Percentiles rank a stretch among this genome's conserved stretches.
phyloP scores from a whole-genome alignment of 2,888 invertebrate genomes.

The Coelopa pilipes region DNA sequence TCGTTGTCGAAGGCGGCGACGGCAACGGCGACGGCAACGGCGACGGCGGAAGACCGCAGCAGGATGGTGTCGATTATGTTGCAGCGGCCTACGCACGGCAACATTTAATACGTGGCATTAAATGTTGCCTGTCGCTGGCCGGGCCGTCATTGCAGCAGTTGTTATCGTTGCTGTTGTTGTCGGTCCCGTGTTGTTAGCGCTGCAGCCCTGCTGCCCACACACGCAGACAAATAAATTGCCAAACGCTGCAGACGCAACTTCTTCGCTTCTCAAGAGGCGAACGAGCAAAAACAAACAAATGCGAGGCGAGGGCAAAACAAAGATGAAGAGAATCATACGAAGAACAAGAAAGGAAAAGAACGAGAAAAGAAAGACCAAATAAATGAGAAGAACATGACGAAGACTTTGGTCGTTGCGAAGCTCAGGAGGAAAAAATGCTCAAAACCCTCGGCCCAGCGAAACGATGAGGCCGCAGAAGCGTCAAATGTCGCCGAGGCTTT shows the following conservation, averaged over 20 bases:
- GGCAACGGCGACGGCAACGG: background rate
- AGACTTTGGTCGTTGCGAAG: too few species aligned
- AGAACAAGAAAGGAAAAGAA: background rate
- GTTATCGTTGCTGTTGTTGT: background rate
- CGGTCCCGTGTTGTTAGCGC: too few species aligned
- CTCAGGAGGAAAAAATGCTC: too few species aligned
- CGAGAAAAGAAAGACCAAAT: background rate
- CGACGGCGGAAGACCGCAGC: slow-evolving; percentile 12
- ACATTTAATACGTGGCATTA: slow-evolving; percentile 17
- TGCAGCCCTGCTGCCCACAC: slow-evolving; percentile 2
- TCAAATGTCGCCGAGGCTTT: too few species aligned
- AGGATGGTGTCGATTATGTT: slow-evolving; percentile 25
- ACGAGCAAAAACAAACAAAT: too few species aligned
- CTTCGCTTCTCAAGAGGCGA: too few species aligned
- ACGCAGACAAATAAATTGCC: slow-evolving; percentile 20
- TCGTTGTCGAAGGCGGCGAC: background rate
- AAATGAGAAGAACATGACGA: too few species aligned
- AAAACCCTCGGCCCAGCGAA: too few species aligned
- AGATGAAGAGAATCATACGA: background rate
- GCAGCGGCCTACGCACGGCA: slow-evolving; percentile 25
- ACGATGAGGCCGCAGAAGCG: too few species aligned
- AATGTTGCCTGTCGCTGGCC: background rate
- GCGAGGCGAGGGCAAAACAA: too few species aligned
- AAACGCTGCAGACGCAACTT: background rate
- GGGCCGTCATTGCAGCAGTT: background rate